Conservation (phyloP, 2,797 vertebrate species). For the Coccyzus lansbergi region DNA sequence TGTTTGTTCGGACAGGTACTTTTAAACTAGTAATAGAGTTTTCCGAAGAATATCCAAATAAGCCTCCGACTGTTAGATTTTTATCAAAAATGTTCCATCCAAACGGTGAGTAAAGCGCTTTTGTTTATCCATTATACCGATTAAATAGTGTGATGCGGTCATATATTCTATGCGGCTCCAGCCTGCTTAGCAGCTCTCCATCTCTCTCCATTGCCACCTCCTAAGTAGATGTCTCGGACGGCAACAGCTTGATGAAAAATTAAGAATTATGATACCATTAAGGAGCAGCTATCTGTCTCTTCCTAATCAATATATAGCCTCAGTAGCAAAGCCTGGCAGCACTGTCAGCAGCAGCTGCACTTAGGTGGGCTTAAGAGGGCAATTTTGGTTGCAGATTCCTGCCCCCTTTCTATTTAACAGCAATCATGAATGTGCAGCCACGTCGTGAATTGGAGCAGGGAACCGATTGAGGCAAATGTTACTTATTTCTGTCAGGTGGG, state of each 20-base stretch:
- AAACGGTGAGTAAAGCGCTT: conserved; percentile 87
- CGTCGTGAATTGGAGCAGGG: neutral
- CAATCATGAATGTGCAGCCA: neutral
- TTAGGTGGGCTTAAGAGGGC: neutral
- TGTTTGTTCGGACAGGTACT: conserved; percentile 85
- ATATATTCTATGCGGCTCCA: neutral
- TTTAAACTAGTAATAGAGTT: conserved; percentile 99
- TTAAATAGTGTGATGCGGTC: neutral
- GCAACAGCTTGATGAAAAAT: conserved; percentile 6
- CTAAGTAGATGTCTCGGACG: neutral
- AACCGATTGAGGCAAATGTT: neutral
- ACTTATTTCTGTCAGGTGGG: neutral
- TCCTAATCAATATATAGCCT: neutral
- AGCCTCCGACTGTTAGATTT: conserved; percentile 98
- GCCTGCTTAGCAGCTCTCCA: neutral
- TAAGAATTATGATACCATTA: conserved; percentile 5
- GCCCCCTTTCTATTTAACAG: neutral
- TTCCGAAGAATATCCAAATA: conserved; percentile 99
- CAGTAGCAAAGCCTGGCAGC: neutral
- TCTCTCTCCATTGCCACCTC: neutral
- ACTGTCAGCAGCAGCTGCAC: neutral
- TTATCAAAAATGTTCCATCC: conserved; percentile 99
- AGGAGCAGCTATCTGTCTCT: neutral
- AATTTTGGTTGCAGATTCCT: neutral
- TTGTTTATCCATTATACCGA: conserved; percentile 3